Evolutionary conservation across 1,140 invertebrate genomes (phyloP), one percentile per base, ranked within the genome.

Genomic region (Drosophila miranda): DNA sequence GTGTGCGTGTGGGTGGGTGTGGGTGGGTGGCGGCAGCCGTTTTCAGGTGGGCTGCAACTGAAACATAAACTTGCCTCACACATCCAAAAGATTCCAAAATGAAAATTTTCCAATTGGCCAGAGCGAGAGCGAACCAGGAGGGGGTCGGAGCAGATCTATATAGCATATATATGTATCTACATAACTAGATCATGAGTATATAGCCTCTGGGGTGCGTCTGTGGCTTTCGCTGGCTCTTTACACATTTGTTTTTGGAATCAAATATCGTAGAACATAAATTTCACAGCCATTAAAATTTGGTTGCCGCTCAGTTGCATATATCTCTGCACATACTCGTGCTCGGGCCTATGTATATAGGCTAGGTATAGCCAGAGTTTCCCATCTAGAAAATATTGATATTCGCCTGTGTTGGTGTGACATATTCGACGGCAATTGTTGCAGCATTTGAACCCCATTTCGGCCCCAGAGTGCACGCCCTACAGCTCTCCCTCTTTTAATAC

Each of bases 211-310:
- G 41, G 28, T 63, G 77, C 77, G 78, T 82, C 77, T 73, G 78
- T 53, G 73, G 75, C 56, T 23, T 55, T 42, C 8, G 41, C 38
- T 42, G 38, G 30, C 50, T 41, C 21, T 60, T 46, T 52, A 60
- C 68, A 67, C 78, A 74, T 84, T 86, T 86, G 81, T 86, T 86
- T 86, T 86, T 86, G 81, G 81, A 86, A 86, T 86, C 81, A 86
- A 86, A 86, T 86, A 86, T 86, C 81, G 81, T 71, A 57, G 78
- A 87, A 77, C 82, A 86, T 87, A 87, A 86, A 87, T 87, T 84
- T 87, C 82, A 56, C 66, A 84, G 67, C 81, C 68, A 84, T 84
- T 80, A 76, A 83, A 71, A 75, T 74, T 63, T 55, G 41, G 30
- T 30, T 30, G 30, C 30, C 30, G 7, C 30, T 30, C 14, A 28